Evolutionary conservation across 2,113 vertebrate genomes (phyloP).

Genomic region (Plectropomus leopardus): DNA sequence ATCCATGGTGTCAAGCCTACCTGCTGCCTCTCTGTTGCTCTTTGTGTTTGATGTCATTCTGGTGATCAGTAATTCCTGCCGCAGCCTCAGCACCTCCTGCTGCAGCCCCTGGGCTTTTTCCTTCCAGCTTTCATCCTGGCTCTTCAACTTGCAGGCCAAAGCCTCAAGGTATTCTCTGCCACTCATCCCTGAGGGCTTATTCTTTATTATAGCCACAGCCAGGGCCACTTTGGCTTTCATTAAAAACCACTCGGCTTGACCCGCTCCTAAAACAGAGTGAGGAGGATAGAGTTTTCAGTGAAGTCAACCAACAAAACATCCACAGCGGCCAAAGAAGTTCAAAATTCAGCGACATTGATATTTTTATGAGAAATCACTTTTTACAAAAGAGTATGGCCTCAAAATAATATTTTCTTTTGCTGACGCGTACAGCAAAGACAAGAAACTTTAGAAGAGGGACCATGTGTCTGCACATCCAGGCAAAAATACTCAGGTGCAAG

Average conservation of each 20-base stretch:
- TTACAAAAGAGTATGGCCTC: not conserved
- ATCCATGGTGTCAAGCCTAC: not conserved
- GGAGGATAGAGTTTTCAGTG: not conserved
- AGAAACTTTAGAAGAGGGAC: too few species aligned
- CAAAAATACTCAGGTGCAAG: too few species aligned
- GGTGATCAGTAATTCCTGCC: constrained; percentile 86
- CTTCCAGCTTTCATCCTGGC: constrained; percentile 80
- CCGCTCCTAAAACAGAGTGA: constrained; percentile 47
- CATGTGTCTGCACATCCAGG: too few species aligned
- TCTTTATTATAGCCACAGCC: constrained; percentile 89
- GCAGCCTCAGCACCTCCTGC: constrained; percentile 88
- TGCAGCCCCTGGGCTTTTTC: constrained; percentile 82
- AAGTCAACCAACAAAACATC: not conserved
- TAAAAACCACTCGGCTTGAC: constrained; percentile 68
- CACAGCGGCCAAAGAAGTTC: not conserved
- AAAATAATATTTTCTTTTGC: not conserved
- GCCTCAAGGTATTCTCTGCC: constrained; percentile 83
- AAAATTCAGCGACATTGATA: not conserved
- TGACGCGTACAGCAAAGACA: too few species aligned
- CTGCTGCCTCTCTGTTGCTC: constrained; percentile 14
- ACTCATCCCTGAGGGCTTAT: constrained; percentile 85
- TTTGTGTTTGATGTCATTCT: constrained; percentile 63
- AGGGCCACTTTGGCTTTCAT: constrained; percentile 86
- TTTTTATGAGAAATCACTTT: not conserved
- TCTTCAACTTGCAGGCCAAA: constrained; percentile 77